phyloP scores from a whole-genome alignment of 1,140 invertebrate species.

The Conus ventricosus region DNA sequence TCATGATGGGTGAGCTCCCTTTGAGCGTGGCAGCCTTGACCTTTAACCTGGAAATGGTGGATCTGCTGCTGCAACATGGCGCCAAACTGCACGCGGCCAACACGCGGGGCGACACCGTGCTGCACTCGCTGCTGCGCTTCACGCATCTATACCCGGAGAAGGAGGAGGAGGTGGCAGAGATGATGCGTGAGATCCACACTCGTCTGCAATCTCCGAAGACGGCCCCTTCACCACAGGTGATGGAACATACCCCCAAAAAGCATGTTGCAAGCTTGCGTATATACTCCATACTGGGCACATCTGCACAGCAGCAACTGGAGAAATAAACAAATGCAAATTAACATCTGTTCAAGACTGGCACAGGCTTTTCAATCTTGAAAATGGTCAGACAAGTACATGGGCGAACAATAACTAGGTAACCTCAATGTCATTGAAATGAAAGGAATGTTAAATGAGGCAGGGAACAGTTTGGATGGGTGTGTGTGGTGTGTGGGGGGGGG shows the following conservation, averaged over 20 bases:
- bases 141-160: slow-evolving; percentile 57
- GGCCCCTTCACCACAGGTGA: neutral
- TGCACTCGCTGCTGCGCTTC: slow-evolving; percentile 58
- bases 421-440: no score
- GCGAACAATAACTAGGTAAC: no score
- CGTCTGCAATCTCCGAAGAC: neutral
- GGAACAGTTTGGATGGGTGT: no score
- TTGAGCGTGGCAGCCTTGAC: slow-evolving; percentile 57
- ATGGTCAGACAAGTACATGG: no score
- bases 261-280: no score
- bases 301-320: no score
- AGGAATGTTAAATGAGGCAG: no score
- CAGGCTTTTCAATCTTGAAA: no score
- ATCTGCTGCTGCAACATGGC: slow-evolving; percentile 47
- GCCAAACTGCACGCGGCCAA: slow-evolving; percentile 37
- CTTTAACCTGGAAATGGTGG: slow-evolving; percentile 49
- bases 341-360: no score
- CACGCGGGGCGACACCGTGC: slow-evolving; percentile 52
- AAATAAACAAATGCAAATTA: no score
- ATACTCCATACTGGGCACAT: no score
- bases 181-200: slow-evolving; percentile 43
- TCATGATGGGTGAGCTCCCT: slow-evolving; percentile 63
- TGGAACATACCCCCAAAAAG: neutral
- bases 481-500: no score
- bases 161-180: slow-evolving; percentile 42